Evolutionary conservation across 1,140 invertebrate genomes (phyloP), one percentile per base, ranked within the genome.

Genomic region (Pissodes strobi): DNA sequence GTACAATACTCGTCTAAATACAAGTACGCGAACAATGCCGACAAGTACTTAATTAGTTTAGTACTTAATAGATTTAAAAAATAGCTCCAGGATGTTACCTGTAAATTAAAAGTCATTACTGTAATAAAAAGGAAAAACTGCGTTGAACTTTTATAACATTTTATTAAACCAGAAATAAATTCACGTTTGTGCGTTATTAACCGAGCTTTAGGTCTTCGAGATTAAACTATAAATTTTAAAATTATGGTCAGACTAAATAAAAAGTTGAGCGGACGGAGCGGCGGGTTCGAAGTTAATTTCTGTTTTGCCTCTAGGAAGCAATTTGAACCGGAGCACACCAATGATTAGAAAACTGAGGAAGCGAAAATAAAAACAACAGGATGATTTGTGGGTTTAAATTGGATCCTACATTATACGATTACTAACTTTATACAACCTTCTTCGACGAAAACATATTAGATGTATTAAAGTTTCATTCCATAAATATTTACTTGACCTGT

Each of bases 211-310:
- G 17, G 41, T 56, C 52, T 56, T 56, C 25, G 52, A 56, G 52
- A 56, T 56, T 56, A 56, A 56, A 41, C 15, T 27, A 56, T 56
- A 56, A 56, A 56, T 56, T 41, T 56, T 23, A 41, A 56, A 56
- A 56, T 56, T 56, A 56, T 56, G 52, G 49, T 52, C 30, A 34
- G 52, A 41, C 52, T n/a, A 37, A 52, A 52, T 52, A 52, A 52
- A 52, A 52, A 52, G 27, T 15, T 30, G 25, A 18, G 15, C 49
- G 15, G 49, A 37, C n/a, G 10, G 12, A 37, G 49, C n/a, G 37
- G 25, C 6, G 52, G 19, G 34, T 41, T 34, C 22, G 34, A 18
- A 56, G 52, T 56, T 56, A 56, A 56, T 56, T 56, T 52, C 49
- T 52, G 49, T 37, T 56, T 52, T 56, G 34, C 52, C 52, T 39